Evolutionary conservation across 2,113 vertebrate genomes (phyloP).

Genomic region (Sceloporus undulatus): DNA sequence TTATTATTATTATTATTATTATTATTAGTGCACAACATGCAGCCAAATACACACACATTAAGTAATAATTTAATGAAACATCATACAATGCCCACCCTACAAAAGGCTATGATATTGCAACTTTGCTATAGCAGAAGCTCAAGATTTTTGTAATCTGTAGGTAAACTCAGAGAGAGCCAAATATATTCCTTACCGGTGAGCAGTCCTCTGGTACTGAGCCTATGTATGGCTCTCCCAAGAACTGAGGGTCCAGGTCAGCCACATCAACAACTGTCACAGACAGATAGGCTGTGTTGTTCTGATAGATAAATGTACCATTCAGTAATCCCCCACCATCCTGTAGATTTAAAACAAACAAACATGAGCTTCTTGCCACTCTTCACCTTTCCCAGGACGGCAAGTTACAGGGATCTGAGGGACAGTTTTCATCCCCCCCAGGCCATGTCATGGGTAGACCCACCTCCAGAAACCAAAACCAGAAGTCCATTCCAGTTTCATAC

Average conservation of each 20-base stretch:
- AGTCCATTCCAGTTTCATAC: no score
- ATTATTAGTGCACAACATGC: not conserved
- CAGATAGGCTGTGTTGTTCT: conserved; percentile 65
- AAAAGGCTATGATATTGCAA: not conserved
- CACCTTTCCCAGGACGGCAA: no score
- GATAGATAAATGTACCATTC: fast-evolving
- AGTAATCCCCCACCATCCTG: conserved; percentile 80
- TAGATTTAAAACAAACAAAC: not conserved
- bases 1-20: no score
- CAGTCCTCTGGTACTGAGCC: conserved; percentile 72
- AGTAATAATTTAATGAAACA: not conserved
- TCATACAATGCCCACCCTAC: not conserved
- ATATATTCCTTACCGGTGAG: not conserved
- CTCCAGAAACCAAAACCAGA: no score
- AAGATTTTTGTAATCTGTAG: not conserved
- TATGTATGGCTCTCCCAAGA: conserved; percentile 76
- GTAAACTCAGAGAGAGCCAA: not conserved
- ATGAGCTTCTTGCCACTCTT: not conserved
- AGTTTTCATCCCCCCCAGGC: no score
- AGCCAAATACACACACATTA: not conserved
- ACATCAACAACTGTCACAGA: conserved; percentile 82
- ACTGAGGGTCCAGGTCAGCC: conserved; percentile 83
- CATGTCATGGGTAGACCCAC: no score
- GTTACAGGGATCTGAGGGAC: no score
- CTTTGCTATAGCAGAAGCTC: not conserved